Conservation (phyloP, 2,888 invertebrate genomes). For the Agriopis marginaria region DNA sequence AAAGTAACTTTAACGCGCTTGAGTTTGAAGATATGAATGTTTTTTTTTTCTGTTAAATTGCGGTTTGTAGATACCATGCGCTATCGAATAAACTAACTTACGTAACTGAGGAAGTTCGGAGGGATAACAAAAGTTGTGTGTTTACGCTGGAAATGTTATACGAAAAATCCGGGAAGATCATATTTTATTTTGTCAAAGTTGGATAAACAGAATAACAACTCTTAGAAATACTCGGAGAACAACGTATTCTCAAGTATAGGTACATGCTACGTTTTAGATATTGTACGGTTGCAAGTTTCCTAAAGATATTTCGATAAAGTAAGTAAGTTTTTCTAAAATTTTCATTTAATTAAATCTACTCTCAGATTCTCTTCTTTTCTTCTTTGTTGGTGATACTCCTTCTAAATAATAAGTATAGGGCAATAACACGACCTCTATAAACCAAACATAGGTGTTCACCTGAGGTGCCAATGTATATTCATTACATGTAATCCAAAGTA, state of each 20-base stretch:
- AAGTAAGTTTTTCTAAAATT: no score
- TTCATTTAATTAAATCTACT: no score
- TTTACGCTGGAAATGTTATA: conserved; percentile 20
- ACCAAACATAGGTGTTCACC: no score
- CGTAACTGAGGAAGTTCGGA: conserved; percentile 31
- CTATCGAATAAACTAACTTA: conserved; percentile 37
- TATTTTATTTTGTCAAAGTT: conserved; percentile 22
- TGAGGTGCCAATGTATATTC: neutral
- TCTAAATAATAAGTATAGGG: no score
- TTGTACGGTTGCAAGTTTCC: no score
- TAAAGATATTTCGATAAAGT: no score
- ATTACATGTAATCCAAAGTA: neutral
- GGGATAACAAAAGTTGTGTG: conserved; percentile 28
- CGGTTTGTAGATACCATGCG: conserved; percentile 35
- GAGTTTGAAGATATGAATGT: conserved; percentile 45
- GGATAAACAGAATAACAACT: conserved; percentile 11
- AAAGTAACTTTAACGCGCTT: conserved; percentile 45
- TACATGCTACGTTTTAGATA: neutral
- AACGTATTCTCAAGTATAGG: neutral
- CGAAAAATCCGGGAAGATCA: conserved; percentile 19
- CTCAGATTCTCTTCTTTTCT: no score
- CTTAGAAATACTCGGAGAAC: conserved; percentile 2
- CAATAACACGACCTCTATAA: no score
- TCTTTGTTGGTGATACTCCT: no score
- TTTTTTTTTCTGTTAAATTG: conserved; percentile 42